A percentile compares a stretch with the other conserved stretches of the same genome.
phyloP scores from a whole-genome alignment of 2,113 vertebrate species.

The Cynoglossus semilaevis region DNA sequence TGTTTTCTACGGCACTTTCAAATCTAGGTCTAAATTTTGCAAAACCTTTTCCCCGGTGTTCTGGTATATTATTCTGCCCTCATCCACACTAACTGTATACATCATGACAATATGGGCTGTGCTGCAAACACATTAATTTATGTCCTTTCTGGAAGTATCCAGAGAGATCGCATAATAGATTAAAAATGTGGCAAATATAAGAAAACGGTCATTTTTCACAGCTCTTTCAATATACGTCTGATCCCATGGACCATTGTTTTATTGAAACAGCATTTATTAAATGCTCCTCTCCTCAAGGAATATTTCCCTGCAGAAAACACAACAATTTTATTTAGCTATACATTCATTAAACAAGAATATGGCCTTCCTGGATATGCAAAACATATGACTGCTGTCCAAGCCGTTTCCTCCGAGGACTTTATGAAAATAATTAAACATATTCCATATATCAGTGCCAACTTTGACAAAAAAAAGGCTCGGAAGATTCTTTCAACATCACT shows the following conservation, averaged over 20 bases:
- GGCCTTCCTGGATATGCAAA: conserved; percentile 3
- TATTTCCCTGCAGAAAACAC: conserved; percentile 29
- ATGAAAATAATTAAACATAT: conserved; percentile 4
- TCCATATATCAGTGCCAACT: conserved; percentile 13
- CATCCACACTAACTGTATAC: conserved; percentile 8
- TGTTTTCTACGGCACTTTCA: conserved; percentile 7
- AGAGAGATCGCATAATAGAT: conserved; percentile 36
- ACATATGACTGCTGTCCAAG: not conserved
- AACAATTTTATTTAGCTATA: conserved; percentile 17
- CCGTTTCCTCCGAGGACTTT: not conserved
- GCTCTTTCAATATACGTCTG: conserved; percentile 19
- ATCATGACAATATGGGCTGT: conserved; percentile 19
- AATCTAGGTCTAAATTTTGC: conserved; percentile 13
- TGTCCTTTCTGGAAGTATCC: conserved; percentile 22
- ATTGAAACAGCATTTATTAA: conserved; percentile 32
- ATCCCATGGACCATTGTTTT: conserved; percentile 23
- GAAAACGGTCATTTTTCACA: conserved; percentile 16
- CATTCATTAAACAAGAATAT: conserved; percentile 22
- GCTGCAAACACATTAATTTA: conserved; percentile 34
- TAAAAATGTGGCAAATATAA: conserved; percentile 32
- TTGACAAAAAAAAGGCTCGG: not conserved
- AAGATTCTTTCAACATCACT: conserved; percentile 4
- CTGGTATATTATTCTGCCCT: conserved; percentile 6
- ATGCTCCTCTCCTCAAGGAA: conserved; percentile 11
- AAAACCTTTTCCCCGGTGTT: not conserved